Evolutionary conservation across 2,113 vertebrate species (phyloP).

Genomic region (Ranitomeya variabilis): DNA sequence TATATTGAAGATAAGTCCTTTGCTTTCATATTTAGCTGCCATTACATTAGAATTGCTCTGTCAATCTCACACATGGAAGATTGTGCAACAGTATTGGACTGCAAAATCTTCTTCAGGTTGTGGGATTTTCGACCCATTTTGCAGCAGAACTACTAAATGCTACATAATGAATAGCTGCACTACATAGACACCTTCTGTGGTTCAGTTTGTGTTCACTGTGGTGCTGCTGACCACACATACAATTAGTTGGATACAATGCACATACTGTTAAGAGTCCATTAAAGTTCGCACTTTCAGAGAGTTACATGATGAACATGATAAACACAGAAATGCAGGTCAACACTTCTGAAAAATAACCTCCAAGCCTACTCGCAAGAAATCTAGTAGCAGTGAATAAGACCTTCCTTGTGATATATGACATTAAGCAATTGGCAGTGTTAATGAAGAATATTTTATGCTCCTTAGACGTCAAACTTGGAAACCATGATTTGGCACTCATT

Average conservation of each 20-base stretch:
- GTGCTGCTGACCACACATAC: background rate
- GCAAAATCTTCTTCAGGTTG: background rate
- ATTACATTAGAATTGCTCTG: slow-evolving; percentile 74
- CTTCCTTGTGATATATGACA: slow-evolving; percentile 41
- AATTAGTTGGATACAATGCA: background rate
- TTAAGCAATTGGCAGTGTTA: slow-evolving; percentile 62
- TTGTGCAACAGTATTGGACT: background rate
- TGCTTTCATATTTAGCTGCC: slow-evolving; percentile 79
- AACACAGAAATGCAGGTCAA: slow-evolving; percentile 16
- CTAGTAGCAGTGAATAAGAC: background rate
- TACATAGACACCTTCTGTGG: slow-evolving; percentile 72
- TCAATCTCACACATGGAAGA: slow-evolving; percentile 58
- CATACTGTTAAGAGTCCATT: background rate
- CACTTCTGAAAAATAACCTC: background rate
- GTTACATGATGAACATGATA: background rate
- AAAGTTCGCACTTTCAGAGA: background rate
- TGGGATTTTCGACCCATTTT: slow-evolving; percentile 72
- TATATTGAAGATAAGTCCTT: background rate
- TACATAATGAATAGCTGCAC: slow-evolving; percentile 79
- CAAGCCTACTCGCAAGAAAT: background rate
- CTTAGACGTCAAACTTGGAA: background rate
- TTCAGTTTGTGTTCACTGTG: slow-evolving; percentile 68
- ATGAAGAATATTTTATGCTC: slow-evolving; percentile 39
- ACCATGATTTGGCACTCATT: slow-evolving; percentile 24
- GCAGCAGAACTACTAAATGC: slow-evolving; percentile 84